Conservation (phyloP, 2,888 invertebrate genomes). For the Drosophila gaucha region DNA sequence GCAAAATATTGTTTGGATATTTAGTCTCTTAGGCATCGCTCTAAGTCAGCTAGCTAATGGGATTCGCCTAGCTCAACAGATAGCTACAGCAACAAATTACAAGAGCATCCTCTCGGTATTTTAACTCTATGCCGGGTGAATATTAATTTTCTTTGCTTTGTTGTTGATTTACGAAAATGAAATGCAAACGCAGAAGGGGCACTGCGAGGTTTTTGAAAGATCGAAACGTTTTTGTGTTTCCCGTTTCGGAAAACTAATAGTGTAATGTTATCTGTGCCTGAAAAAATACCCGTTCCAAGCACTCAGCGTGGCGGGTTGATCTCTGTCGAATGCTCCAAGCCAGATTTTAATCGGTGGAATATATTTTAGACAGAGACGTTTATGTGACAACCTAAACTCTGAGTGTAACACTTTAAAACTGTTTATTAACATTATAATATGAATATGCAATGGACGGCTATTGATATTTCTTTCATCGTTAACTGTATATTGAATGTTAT, state of each 20-base stretch:
- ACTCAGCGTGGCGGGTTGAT: slow-evolving; percentile 5
- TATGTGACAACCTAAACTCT: slow-evolving; percentile 72
- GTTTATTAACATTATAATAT: slow-evolving; percentile 54
- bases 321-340: slow-evolving; percentile 30
- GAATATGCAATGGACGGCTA: slow-evolving; percentile 39
- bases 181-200: slow-evolving; percentile 40
- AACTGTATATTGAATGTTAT: no score
- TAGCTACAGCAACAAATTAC: slow-evolving; percentile 7
- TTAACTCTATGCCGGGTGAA: slow-evolving; percentile 57
- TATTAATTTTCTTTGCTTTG: slow-evolving; percentile 42
- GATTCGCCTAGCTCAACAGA: slow-evolving; percentile 62
- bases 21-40: no score
- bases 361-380: slow-evolving; percentile 55
- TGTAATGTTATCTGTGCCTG: slow-evolving; percentile 38
- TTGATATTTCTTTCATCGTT: slow-evolving; percentile 2
- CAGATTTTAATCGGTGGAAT: slow-evolving; percentile 63
- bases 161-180: slow-evolving; percentile 46
- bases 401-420: slow-evolving; percentile 71
- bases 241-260: slow-evolving; percentile 32
- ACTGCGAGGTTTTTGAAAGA: slow-evolving; percentile 25
- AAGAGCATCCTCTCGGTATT: slow-evolving; percentile 20
- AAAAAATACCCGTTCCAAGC: slow-evolving; percentile 26
- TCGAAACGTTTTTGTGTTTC: slow-evolving; percentile 32
- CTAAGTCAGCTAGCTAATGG: slow-evolving; percentile 26
- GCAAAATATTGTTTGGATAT: slow-evolving; percentile 69